These are phyloP conservation scores for Platycercus adscitus DNA, from an alignment of 2,113 vertebrate species.

Conservation along the genomic window DNA sequence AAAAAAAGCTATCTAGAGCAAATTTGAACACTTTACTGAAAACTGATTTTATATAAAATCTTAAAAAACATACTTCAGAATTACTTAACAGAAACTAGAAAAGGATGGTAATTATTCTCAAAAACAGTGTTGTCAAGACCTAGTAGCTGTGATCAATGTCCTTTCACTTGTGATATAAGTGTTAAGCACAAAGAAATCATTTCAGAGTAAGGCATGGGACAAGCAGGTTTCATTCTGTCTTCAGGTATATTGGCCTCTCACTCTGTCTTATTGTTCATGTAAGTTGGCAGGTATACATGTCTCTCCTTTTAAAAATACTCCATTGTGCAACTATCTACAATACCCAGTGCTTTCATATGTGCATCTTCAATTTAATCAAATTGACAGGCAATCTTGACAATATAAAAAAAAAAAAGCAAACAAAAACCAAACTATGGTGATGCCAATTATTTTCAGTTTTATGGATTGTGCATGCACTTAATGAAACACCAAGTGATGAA, in stretches of 20 bases:
- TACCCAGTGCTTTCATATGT: not conserved
- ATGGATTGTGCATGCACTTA: not conserved
- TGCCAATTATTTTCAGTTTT: conserved; percentile 35
- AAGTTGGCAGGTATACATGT: conserved; percentile 34
- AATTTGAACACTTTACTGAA: conserved; percentile 70
- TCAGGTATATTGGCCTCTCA: conserved; percentile 53
- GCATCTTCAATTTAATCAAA: not conserved
- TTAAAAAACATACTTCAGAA: conserved; percentile 74
- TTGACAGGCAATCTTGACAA: not conserved
- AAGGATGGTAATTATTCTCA: conserved; percentile 48
- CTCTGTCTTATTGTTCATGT: conserved; percentile 73
- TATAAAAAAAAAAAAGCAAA: not conserved
- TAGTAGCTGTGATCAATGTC: conserved; percentile 46
- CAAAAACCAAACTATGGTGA: not conserved
- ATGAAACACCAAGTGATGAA: not conserved
- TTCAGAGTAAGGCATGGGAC: conserved; percentile 74
- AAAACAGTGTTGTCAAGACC: conserved; percentile 47
- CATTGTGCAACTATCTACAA: conserved; percentile 52
- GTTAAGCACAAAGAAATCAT: conserved; percentile 50
- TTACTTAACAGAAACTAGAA: conserved; percentile 71
- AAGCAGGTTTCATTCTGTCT: conserved; percentile 61
- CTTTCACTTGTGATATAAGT: conserved; percentile 23
- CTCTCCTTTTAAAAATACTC: conserved; percentile 41
- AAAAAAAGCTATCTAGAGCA: conserved; percentile 40
- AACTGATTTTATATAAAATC: conserved; percentile 76